Base-by-base conservation (phyloP, 2,113 vertebrate genomes). In the Aphyosemion australe region DNA sequence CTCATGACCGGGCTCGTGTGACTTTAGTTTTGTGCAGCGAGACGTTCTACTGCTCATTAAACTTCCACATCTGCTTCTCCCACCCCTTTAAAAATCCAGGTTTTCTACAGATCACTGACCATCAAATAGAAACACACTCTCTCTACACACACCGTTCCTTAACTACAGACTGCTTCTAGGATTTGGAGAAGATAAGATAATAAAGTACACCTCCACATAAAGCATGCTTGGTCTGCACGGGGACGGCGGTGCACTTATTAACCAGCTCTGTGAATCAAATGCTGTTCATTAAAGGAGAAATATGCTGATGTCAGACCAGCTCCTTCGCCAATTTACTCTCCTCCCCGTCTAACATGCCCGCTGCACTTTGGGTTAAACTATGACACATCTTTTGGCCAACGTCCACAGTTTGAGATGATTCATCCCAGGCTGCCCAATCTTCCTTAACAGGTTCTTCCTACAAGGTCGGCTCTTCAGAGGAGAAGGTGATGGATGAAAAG, bases 231-330 rank as follows among this genome's bases (percentile, higher is more conserved):
- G 7, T 18, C 41, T 53, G 48, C 34, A 52, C n/a, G 3, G 51
- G 58, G 42, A 72, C 31, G 55, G 32, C 47, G 46, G 46, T 12
- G 21, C 60, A 49, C 46, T 64, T 74, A 66, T 71, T 75, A 53
- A 61, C 54, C 54, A 67, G 61, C 67, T 46, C 55, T 57, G 61
- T 57, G 61, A 66, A 74, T 76, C 62, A 76, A 80, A 74, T 6
- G 42, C 54, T 61, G 51, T 61, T 88, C 50, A 72, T 82, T 86
- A 76, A 74, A 74, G 66, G 58, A 61, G 74, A 79, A 75, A 73
- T 39, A 62, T 55, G 54, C 59, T 41, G 8, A 50, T 42, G 65
- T 46, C 70, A 70, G 37, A 11, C 12, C 45, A 31, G 53, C 55
- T 68, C n/a, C 52, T 60, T 56, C 49, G 52, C 71, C 78, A 85